Base-by-base conservation (phyloP, 2,113 vertebrate genomes). In the Stegastes partitus region DNA sequence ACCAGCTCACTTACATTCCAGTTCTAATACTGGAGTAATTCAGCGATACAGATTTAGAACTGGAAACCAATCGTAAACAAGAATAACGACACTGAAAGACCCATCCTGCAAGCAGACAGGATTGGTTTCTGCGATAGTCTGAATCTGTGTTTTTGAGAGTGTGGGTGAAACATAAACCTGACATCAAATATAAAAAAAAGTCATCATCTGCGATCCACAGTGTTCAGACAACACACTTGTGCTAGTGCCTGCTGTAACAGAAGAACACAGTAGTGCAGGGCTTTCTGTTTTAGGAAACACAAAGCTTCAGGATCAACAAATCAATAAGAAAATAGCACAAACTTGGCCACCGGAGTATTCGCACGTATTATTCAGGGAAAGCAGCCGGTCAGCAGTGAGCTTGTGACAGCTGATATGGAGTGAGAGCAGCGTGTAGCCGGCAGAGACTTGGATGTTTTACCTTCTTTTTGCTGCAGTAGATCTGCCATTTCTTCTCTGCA, bases 391-490 rank as follows among this genome's bases (percentile, higher is more conserved):
- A 12, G 51, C 47, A 74, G 64, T 2, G 0, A 23, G 44, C 34
- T 28, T 61, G 37, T 44, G 61, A 21, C 37, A 55, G 47, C 42
- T 51, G 50, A 63, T 78, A 55, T 1, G 11, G 19, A 56, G 23
- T 54, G 44, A 64, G 14, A 1, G 56, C 11, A 57, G 22, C 19
- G 26, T 16, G 23, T 12, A 66, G n/a, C 2, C 19, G 50, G 22
- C 45, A 67, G 23, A 50, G 51, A 44, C 16, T 18, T n/a, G 3
- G 12, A 49, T 37, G 19, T 73, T 93, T 94, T 92, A 98, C 97
- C 93, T 98, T 99, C 87, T 99, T 99, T 93, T 99, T 99, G 94
- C 97, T 99, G 94, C 97, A 99, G 92, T 99, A 99, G 87, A 95
- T 95, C 69, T 95, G 94, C 94, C 94, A 95, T 87, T 95, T 95